Percentiles rank a stretch among this genome's conserved stretches.
These are phyloP conservation scores for Biston betularia DNA, from an alignment of 2,888 invertebrate genomes.

Conservation along the genomic window DNA sequence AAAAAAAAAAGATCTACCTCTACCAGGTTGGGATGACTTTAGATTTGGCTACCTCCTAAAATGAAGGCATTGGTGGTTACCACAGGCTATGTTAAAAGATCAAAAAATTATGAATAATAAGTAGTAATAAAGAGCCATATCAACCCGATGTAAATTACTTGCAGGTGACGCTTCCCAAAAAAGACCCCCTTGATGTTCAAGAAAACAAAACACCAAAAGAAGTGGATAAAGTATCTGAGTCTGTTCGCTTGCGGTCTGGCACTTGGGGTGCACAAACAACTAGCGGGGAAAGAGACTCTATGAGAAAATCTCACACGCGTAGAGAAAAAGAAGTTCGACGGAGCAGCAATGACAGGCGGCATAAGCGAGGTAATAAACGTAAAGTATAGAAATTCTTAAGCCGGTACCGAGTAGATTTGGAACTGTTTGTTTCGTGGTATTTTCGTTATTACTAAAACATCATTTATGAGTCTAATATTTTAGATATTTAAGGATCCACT, in stretches of 20 bases:
- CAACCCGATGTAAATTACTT: conserved; percentile 31
- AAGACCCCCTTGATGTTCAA: conserved; percentile 24
- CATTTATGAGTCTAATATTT: too few relatives aligned
- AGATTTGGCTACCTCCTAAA: too few relatives aligned
- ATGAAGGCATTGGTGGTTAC: too few relatives aligned
- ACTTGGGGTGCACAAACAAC: conserved; percentile 83
- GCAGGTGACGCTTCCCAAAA: conserved; percentile 49
- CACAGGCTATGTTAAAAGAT: too few relatives aligned
- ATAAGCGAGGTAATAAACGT: conserved; percentile 68
- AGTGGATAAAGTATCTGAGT: conserved; percentile 43
- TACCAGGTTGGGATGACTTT: too few relatives aligned
- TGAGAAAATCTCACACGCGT: conserved; percentile 53
- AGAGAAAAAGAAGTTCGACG: conserved; percentile 70
- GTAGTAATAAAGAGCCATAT: too few relatives aligned
- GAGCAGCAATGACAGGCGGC: conserved; percentile 70
- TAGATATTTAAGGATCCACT: too few relatives aligned
- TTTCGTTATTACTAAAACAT: too few relatives aligned
- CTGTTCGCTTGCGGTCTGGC: conserved; percentile 87
- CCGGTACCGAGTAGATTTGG: too few relatives aligned
- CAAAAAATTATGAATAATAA: too few relatives aligned
- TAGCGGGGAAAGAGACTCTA: conserved; percentile 59
- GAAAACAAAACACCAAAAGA: conserved; percentile 36
- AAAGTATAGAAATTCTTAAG: neutral
- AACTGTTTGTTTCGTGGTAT: too few relatives aligned
- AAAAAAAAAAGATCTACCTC: too few relatives aligned